Conservation (phyloP, 1,140 invertebrate genomes). For the Phenacoccus solenopsis region DNA sequence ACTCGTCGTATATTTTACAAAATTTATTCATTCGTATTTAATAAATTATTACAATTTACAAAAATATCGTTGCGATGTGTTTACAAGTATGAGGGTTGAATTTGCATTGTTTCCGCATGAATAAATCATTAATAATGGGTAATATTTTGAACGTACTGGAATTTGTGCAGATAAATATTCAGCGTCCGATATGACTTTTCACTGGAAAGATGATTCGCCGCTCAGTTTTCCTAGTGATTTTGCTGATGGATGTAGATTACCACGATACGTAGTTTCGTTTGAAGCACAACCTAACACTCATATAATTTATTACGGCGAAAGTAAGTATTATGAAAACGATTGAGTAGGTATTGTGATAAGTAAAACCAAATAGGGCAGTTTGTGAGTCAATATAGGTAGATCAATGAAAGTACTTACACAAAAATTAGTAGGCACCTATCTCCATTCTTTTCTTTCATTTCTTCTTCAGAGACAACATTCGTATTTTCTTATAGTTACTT, state of each 20-base stretch:
- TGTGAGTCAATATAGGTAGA: too few relatives aligned
- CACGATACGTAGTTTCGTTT: conserved; percentile 47
- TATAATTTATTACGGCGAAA: conserved; percentile 45
- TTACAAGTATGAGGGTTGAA: neutral
- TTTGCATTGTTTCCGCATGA: neutral
- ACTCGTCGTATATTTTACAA: neutral
- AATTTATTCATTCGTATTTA: neutral
- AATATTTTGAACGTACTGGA: conserved; percentile 25
- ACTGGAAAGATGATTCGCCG: conserved; percentile 40
- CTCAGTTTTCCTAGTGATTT: conserved; percentile 39
- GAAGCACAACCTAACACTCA: conserved; percentile 41
- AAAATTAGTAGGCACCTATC: too few relatives aligned
- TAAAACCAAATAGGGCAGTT: too few relatives aligned
- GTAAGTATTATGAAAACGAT: too few relatives aligned
- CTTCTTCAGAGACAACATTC: too few relatives aligned
- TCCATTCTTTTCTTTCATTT: too few relatives aligned
- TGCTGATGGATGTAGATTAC: conserved; percentile 39
- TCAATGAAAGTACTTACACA: too few relatives aligned
- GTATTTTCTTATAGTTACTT: too few relatives aligned
- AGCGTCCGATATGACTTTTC: conserved; percentile 40
- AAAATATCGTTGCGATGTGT: neutral
- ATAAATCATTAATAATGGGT: conserved; percentile 20
- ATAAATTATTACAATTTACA: neutral
- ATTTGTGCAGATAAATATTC: conserved; percentile 45
- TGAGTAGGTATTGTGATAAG: too few relatives aligned